Conservation (phyloP, 2,113 vertebrate species). For the Morone chrysops region DNA sequence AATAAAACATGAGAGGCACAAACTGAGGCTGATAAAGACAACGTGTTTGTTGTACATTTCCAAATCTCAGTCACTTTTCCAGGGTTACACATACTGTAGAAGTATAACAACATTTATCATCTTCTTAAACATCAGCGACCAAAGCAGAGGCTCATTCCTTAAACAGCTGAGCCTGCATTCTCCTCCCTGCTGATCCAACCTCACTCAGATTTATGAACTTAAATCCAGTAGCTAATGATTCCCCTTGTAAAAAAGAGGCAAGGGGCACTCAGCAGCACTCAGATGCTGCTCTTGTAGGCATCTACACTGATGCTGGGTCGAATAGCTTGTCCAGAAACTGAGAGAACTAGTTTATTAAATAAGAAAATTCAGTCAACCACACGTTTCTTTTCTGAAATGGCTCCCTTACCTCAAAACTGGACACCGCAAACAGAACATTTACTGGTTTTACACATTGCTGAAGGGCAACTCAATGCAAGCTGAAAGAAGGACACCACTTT, state of each 20-base stretch:
- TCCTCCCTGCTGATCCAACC: neutral
- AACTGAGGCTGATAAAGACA: neutral
- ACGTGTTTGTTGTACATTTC: neutral
- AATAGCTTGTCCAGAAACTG: neutral
- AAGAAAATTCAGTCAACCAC: neutral
- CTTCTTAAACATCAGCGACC: neutral
- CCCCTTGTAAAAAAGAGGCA: neutral
- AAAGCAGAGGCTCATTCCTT: neutral
- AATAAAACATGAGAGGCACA: neutral
- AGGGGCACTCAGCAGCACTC: neutral
- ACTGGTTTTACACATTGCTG: neutral
- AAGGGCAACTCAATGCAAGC: neutral
- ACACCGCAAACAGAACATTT: neutral
- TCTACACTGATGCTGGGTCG: neutral
- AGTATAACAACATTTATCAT: neutral
- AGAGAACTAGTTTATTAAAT: neutral
- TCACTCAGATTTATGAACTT: slow-evolving; percentile 30
- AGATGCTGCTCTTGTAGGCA: neutral
- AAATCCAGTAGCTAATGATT: slow-evolving; percentile 5
- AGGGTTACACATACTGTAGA: neutral
- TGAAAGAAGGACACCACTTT: neutral
- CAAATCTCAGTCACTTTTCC: neutral
- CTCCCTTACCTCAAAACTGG: neutral
- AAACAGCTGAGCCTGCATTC: neutral
- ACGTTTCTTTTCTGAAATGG: neutral